Conservation (phyloP, 2,888 invertebrate genomes). For the Cryptocheilus praepositus region DNA sequence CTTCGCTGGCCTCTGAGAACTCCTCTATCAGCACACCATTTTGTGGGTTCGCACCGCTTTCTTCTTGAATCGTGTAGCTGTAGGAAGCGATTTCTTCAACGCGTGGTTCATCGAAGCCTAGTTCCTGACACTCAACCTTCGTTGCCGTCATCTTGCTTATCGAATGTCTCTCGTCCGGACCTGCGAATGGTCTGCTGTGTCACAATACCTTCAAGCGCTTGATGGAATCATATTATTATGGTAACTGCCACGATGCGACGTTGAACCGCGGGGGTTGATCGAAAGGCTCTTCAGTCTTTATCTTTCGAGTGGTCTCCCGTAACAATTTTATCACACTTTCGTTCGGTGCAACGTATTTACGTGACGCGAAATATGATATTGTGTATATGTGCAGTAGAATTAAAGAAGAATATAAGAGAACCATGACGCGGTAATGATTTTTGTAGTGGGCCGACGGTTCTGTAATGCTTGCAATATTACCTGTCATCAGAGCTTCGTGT, state of each 20-base stretch:
- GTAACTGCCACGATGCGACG: too few relatives aligned
- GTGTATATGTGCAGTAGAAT: too few relatives aligned
- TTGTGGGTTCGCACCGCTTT: constrained; percentile 58
- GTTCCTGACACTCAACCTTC: constrained; percentile 78
- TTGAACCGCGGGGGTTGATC: too few relatives aligned
- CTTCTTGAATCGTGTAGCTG: constrained; percentile 78
- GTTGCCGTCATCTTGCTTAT: constrained; percentile 81
- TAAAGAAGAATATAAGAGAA: too few relatives aligned
- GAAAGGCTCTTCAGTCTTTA: too few relatives aligned
- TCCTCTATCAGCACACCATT: constrained; percentile 73
- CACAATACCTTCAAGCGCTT: constrained; percentile 34
- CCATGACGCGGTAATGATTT: too few relatives aligned
- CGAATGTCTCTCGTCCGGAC: constrained; percentile 82
- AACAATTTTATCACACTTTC: too few relatives aligned
- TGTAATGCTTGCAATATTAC: constrained; percentile 71
- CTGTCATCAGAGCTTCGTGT: constrained; percentile 81
- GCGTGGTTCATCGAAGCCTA: constrained; percentile 76
- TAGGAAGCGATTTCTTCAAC: constrained; percentile 80
- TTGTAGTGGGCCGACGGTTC: neutral
- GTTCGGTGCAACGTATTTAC: too few relatives aligned
- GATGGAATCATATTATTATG: constrained; percentile 1
- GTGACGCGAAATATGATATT: too few relatives aligned
- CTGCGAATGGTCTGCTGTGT: constrained; percentile 73
- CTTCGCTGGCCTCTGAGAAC: constrained; percentile 75
- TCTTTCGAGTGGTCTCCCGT: too few relatives aligned